Evolutionary conservation across 1,140 invertebrate genomes (phyloP), one percentile per base, ranked within the genome.

Genomic region (Matsumurasca onukii): DNA sequence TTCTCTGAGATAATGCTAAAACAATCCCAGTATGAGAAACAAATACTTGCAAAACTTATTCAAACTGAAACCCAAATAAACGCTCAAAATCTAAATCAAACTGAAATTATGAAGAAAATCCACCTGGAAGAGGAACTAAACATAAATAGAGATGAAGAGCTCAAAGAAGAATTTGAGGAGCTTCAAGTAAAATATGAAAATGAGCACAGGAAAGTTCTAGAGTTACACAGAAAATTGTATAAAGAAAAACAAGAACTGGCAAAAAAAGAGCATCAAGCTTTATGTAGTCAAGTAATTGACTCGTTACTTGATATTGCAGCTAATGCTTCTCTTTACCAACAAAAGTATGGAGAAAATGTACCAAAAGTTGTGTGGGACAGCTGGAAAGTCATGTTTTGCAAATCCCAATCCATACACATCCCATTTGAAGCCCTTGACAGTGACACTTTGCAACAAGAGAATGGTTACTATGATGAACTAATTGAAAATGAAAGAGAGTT

Each of bases 21-120:
- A 71, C 80, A 87, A 63, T 86, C 85, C 1, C 78, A 81, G 27
- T 86, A 86, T 74, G 86, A 88, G 70, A 87, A 87, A 73, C 82
- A 85, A 76, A 84, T 88, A 76, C 78, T 83, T 31, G 82, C 80
- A 31, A 85, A 86, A 76, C 75, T 88, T 34, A 82, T 82, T 74
- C 83, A 86, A 73, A 81, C 86, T 0, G 81, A 83, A 22, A 77
- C 84, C 30, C 80, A 85, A 71, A 82, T 81, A 31, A 77, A 82
- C 13, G 78, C 80, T 66, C 80, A 87, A 65, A 71, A 79, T 0
- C 76, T 80, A 62, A 86, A 86, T 72, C 79, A 82, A 73, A 77
- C 76, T 45, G n/a, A 20, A 1, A 24, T 24, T 22, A 25, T 27
- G 30, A 25, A 59, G 22, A 59, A 24, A 27, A 1, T 59, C 30